A percentile compares a stretch with the other conserved stretches of the same genome.
phyloP scores from a whole-genome alignment of 2,113 vertebrate genomes.

The Amblyornis subalaris region DNA sequence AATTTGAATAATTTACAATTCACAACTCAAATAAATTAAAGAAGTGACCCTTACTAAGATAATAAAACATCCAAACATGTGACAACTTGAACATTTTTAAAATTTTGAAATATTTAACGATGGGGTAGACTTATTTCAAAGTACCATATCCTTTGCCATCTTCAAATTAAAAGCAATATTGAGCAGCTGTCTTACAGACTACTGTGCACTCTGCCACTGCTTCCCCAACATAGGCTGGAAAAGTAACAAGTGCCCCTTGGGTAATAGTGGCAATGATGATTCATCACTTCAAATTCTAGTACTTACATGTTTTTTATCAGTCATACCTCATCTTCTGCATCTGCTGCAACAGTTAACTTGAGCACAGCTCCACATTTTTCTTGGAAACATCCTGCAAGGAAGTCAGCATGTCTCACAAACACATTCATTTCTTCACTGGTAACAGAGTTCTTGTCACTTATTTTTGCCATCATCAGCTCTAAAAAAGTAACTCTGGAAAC shows the following conservation, averaged over 20 bases:
- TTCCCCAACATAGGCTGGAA: not conserved
- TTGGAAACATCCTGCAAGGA: slow-evolving; percentile 81
- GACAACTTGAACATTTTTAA: not conserved
- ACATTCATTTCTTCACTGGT: slow-evolving; percentile 58
- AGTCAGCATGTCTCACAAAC: slow-evolving; percentile 68
- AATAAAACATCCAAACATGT: not conserved
- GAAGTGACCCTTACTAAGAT: not conserved
- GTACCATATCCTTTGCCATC: not conserved
- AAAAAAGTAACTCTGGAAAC: slow-evolving; percentile 80
- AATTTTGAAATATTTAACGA: not conserved
- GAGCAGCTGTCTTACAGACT: not conserved
- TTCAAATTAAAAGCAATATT: not conserved
- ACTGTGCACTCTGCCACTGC: not conserved
- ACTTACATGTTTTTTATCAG: not conserved
- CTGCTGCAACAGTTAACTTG: slow-evolving; percentile 68
- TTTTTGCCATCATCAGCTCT: slow-evolving; percentile 80
- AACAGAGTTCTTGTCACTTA: slow-evolving; percentile 56
- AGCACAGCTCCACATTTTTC: slow-evolving; percentile 79
- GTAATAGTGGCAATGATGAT: not conserved
- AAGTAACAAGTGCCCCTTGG: not conserved
- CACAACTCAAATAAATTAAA: not conserved
- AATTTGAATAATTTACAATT: not conserved
- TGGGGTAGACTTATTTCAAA: not conserved
- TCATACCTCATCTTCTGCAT: slow-evolving; percentile 76
- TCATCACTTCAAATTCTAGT: not conserved